phyloP scores from a whole-genome alignment of 2,888 invertebrate species.

The Hirtodrosophila alboralis region DNA sequence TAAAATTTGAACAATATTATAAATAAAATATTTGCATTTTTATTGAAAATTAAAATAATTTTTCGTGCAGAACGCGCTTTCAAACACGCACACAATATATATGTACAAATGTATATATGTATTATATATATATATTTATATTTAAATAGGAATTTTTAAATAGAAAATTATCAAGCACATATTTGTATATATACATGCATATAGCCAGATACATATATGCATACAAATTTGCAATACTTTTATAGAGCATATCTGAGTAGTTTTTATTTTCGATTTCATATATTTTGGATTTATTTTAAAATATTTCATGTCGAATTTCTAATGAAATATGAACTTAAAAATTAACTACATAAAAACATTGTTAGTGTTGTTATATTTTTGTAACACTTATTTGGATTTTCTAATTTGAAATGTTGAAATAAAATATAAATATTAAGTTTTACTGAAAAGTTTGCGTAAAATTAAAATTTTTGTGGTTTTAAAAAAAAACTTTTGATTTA shows the following conservation, averaged over 20 bases:
- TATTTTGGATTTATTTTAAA: no score
- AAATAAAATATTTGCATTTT: constrained; percentile 77
- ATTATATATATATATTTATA: constrained; percentile 26
- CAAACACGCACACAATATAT: constrained; percentile 5
- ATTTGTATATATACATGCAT: not conserved
- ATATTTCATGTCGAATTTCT: no score
- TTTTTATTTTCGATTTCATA: no score
- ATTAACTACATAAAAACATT: no score
- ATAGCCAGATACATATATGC: not conserved
- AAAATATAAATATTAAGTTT: no score
- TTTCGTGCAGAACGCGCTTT: constrained; percentile 30
- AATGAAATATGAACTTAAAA: no score
- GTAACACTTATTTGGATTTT: no score
- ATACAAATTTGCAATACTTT: not conserved
- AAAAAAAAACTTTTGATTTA: no score
- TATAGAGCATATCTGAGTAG: not conserved
- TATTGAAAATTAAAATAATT: constrained; percentile 77
- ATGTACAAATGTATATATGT: constrained; percentile 1
- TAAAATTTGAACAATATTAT: constrained; percentile 57
- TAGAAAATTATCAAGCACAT: constrained; percentile 27
- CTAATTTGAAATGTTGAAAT: no score
- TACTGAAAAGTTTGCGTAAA: no score
- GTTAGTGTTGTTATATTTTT: no score
- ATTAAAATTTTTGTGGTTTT: no score
- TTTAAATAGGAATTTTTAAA: constrained; percentile 39